These are phyloP conservation scores for Amphibalanus amphitrite DNA, from an alignment of 1,140 invertebrate species.

Conservation along the genomic window DNA sequence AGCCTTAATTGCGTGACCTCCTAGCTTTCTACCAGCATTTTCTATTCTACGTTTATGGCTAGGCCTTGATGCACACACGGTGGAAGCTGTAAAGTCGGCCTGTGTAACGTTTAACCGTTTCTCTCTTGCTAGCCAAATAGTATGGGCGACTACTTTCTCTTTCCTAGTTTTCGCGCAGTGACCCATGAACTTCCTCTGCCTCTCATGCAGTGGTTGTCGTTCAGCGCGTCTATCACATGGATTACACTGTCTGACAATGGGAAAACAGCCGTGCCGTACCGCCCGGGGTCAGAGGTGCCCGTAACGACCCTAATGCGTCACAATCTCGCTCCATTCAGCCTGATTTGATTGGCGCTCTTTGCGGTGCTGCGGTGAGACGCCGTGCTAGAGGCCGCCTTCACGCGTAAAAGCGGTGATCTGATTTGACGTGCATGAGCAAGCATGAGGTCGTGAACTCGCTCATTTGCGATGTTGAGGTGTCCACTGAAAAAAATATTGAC, in stretches of 20 bases:
- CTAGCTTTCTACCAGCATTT: no score
- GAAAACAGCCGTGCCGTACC: background rate
- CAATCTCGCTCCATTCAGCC: background rate
- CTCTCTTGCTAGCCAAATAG: no score
- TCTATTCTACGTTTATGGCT: no score
- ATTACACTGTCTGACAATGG: background rate
- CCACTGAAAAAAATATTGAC: no score
- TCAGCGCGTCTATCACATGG: background rate
- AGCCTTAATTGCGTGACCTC: no score
- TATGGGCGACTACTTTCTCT: no score
- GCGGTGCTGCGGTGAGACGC: background rate
- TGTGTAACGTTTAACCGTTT: no score
- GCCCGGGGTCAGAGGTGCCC: background rate
- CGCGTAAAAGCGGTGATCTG: background rate
- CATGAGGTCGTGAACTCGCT: no score
- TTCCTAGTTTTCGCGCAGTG: no score
- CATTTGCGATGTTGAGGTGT: no score
- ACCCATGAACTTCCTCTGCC: background rate
- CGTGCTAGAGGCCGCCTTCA: background rate
- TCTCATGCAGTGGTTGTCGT: background rate
- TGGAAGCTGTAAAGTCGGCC: no score
- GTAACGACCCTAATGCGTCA: background rate
- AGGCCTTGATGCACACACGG: no score
- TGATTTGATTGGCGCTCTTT: background rate
- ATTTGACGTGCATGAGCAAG: background rate